Evolutionary conservation across 1,140 invertebrate genomes (phyloP).

Genomic region (Drosophila bipectinata): DNA sequence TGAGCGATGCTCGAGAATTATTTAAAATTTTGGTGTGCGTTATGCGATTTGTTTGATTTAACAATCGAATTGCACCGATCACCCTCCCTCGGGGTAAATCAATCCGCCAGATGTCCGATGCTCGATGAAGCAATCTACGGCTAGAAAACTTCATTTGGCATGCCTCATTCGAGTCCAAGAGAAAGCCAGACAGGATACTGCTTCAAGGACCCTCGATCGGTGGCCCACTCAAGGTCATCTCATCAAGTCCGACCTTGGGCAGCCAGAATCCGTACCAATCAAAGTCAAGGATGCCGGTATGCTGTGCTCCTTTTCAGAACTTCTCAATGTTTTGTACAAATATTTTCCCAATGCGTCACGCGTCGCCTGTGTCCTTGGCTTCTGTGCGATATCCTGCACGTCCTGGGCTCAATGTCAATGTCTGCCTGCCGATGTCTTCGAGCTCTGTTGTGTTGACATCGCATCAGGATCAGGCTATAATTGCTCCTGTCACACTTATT

Average conservation of each 20-base stretch:
- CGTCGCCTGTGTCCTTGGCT: slow-evolving; percentile 72
- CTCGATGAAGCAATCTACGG: slow-evolving; percentile 64
- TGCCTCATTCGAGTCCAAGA: slow-evolving; percentile 35
- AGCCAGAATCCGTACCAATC: slow-evolving; percentile 49
- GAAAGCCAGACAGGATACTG: slow-evolving; percentile 24
- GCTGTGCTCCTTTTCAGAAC: slow-evolving; percentile 59
- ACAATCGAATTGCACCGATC: slow-evolving; percentile 37
- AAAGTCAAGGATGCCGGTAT: slow-evolving; percentile 63
- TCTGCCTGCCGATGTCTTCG: slow-evolving; percentile 44
- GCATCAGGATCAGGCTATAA: slow-evolving; percentile 60
- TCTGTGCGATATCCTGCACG: slow-evolving; percentile 65
- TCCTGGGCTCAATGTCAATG: slow-evolving; percentile 56
- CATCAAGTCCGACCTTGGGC: slow-evolving; percentile 49
- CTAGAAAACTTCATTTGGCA: slow-evolving; percentile 31
- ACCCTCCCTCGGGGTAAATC: background rate
- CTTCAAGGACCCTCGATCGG: slow-evolving; percentile 58
- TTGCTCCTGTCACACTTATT: slow-evolving; percentile 80
- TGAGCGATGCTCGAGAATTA: slow-evolving; percentile 59
- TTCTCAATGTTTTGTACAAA: slow-evolving; percentile 69
- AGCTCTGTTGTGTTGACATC: slow-evolving; percentile 67
- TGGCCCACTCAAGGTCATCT: slow-evolving; percentile 53
- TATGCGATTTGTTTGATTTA: slow-evolving; percentile 56
- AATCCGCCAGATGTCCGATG: slow-evolving; percentile 33
- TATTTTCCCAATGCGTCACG: slow-evolving; percentile 74
- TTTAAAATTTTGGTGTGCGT: slow-evolving; percentile 46